Percentiles rank a stretch among this genome's conserved stretches.
Evolutionary conservation across 2,113 vertebrate species (phyloP).

Genomic region (Fulmarus glacialis): DNA sequence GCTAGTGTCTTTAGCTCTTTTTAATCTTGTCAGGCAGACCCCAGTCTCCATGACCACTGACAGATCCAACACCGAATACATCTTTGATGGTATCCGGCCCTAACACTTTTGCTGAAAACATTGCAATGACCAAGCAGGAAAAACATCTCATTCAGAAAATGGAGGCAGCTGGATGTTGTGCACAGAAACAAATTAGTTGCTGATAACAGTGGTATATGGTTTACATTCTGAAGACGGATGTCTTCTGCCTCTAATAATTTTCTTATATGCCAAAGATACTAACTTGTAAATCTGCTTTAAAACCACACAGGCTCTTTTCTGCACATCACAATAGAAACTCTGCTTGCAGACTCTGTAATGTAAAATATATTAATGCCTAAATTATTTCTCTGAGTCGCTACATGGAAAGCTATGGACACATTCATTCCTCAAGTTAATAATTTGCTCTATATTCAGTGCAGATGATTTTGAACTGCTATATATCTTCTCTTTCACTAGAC

Average conservation of each 20-base stretch:
- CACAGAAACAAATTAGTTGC: not conserved
- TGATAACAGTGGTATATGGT: not conserved
- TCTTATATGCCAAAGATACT: not conserved
- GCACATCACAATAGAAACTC: not conserved
- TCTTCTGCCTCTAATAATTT: not conserved
- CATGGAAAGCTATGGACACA: not conserved
- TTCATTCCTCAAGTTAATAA: not conserved
- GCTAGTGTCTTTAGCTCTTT: not conserved
- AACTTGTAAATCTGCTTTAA: not conserved
- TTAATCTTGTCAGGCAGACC: not conserved
- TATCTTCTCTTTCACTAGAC: not conserved
- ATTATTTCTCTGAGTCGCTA: not conserved
- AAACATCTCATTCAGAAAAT: not conserved
- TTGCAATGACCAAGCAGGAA: not conserved
- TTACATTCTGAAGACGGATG: not conserved
- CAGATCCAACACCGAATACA: not conserved
- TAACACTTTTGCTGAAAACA: not conserved
- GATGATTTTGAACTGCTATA: not conserved
- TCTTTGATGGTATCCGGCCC: not conserved
- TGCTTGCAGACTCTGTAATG: not conserved
- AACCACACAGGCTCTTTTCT: not conserved
- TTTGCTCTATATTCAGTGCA: not conserved
- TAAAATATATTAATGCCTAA: not conserved
- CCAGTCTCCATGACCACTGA: not conserved
- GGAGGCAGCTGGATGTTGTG: not conserved